These are phyloP conservation scores for Lasioglossum oenotherae DNA, from an alignment of 2,888 invertebrate genomes.

Conservation along the genomic window DNA sequence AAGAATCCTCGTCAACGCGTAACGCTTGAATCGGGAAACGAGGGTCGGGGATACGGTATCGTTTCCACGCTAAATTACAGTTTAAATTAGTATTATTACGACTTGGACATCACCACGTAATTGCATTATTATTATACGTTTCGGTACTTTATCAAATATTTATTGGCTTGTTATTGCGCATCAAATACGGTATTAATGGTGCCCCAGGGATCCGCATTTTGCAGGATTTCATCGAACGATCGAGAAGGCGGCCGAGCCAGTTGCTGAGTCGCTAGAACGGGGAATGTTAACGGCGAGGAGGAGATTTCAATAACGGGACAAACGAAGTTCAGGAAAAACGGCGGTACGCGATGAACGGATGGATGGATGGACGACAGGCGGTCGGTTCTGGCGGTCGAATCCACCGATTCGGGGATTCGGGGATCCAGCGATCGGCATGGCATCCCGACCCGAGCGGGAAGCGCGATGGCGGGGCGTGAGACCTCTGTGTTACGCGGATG, in stretches of 20 bases:
- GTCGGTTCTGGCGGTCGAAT: neutral
- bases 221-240: constrained; percentile 40
- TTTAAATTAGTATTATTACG: constrained; percentile 63
- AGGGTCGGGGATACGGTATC: constrained; percentile 12
- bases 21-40: constrained; percentile 3
- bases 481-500: constrained; percentile 64
- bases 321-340: neutral
- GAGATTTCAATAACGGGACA: neutral
- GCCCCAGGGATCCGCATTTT: constrained; percentile 51
- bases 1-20: neutral
- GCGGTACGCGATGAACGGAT: neutral
- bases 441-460: constrained; percentile 13
- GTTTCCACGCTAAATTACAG: constrained; percentile 54
- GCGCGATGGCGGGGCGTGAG: neutral
- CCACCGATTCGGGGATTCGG: neutral
- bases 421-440: constrained; percentile 30
- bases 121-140: constrained; percentile 68
- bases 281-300: neutral
- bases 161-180: constrained; percentile 65
- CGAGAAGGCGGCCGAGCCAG: neutral
- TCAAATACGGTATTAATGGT: constrained; percentile 64
- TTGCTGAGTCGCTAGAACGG: neutral
- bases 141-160: constrained; percentile 68
- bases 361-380: neutral
- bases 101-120: constrained; percentile 60